Base-by-base conservation (phyloP, 2,113 vertebrate genomes). In the Carlito syrichta region DNA sequence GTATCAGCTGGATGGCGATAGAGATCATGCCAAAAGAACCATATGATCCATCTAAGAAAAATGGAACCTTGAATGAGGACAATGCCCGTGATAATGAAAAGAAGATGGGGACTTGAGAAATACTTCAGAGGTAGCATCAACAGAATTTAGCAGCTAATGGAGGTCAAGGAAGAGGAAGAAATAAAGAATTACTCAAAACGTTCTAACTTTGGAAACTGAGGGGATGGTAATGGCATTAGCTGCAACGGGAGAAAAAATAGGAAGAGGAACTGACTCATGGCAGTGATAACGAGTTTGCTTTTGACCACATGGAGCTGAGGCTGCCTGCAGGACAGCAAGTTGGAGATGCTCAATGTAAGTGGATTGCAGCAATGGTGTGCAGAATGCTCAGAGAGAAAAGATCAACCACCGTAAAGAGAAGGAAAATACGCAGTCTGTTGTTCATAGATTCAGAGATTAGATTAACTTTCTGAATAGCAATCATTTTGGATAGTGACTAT, bases 161-260 rank as follows among this genome's bases (percentile, higher is more conserved):
- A 82, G 6, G 62, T 22, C 32, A 83, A 96, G 62, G 92, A 93
- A 96, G 78, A 97, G 89, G 50, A 95, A 96, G 62, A 91, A 76
- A 92, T 35, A 82, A 78, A 82, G 69, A 71, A 10, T 77, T 71
- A 74, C 56, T 95, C 86, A 89, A 30, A 89, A 45, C 62, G 71
- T 84, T 66, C 95, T 95, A 94, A 94, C 74, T 96, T 79, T 66
- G 89, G 91, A 95, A 35, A 30, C 52, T 89, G 38, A 86, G 9
- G 48, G 32, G n/a, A 91, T 97, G 83, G 91, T 95, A 93, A 91
- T 71, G 52, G 60, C 76, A 95, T 97, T 94, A 96, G 69, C 79
- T 84, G 32, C 17, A 48, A 63, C 5, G 35, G 85, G 43, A n/a
- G 45, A 52, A 62, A 45, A 95, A 96, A 93, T 89, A 94, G 97